Base-by-base conservation (phyloP, 2,888 invertebrate species). In the Tyria jacobaeae region DNA sequence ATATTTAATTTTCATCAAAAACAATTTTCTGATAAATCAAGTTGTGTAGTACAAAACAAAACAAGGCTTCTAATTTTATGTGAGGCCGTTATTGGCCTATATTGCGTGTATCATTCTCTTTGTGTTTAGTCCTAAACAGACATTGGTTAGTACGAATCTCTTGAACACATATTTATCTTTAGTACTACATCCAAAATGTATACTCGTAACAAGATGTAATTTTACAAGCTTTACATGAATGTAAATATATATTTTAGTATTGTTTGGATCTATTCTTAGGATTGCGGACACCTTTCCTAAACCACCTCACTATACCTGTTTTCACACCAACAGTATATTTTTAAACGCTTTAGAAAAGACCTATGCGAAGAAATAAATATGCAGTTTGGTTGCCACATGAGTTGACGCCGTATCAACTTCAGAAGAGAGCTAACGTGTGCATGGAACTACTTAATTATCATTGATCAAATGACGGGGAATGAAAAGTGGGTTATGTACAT, bases 91-190 rank as follows among this genome's bases (percentile, higher is more conserved):
- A 73, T 65, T 70, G 62, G 51, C 27, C 37, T 37, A 24, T 24
- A 52, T 52, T 37, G 59, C 71, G 55, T 24, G 25, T 57, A 52
- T 47, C 54, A 55, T 61, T 49, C 67, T 37, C 50, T 62, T 58
- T 77, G 65, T 68, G 57, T 31, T 37, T 57, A 51, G 66, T 75
- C 74, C 74, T 75, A 75, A 78, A 78, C 78, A 78, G 78, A 75
- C 69, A 75, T 15, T 49, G 66, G 65, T 68, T 65, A 60, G 66
- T 54, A 66, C 57, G 71, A 78, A 78, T 72, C 63, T 75, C 64
- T 75, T 69, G 17, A 62, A 65, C 49, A 78, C 57, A 78, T 78
- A 72, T 75, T 75, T 78, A 72, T 69, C 76, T 78, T 75, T 58
- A 15, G 57, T 62, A 65, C 57, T 64, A 75, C 59, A 57, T 60